Evolutionary conservation across 2,113 vertebrate species (phyloP).

Genomic region (Ascaphus truei): DNA sequence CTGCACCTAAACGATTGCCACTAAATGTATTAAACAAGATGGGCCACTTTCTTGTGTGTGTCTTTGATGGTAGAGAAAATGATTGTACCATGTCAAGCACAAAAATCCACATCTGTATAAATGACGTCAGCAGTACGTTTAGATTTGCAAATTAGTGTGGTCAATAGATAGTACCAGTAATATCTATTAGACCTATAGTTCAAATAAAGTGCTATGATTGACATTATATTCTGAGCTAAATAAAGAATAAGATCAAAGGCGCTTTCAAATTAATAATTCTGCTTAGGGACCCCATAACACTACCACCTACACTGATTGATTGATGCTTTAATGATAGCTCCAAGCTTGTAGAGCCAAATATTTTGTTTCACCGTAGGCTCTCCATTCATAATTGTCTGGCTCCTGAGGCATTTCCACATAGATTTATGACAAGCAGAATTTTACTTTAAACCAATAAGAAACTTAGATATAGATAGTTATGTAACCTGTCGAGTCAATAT

Average conservation of each 20-base stretch:
- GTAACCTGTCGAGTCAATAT: no score
- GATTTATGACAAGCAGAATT: neutral
- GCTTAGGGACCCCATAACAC: constrained; percentile 2
- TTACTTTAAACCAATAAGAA: neutral
- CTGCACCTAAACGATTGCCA: no score
- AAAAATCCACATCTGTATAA: no score
- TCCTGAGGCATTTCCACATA: neutral
- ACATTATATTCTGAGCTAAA: neutral
- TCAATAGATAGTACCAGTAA: no score
- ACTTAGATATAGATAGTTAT: no score
- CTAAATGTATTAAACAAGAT: no score
- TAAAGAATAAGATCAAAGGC: neutral
- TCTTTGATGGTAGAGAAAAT: no score
- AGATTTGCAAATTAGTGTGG: no score
- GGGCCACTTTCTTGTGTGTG: no score
- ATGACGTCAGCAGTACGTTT: no score
- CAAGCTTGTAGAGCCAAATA: constrained; percentile 13
- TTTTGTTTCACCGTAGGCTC: constrained; percentile 23
- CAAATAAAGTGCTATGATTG: neutral
- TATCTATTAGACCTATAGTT: neutral
- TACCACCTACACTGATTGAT: constrained; percentile 15
- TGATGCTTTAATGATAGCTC: constrained; percentile 22
- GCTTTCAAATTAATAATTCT: neutral
- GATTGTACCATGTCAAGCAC: no score
- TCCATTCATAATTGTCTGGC: neutral